Evolutionary conservation across 2,113 vertebrate genomes (phyloP).

Genomic region (Natator depressus): DNA sequence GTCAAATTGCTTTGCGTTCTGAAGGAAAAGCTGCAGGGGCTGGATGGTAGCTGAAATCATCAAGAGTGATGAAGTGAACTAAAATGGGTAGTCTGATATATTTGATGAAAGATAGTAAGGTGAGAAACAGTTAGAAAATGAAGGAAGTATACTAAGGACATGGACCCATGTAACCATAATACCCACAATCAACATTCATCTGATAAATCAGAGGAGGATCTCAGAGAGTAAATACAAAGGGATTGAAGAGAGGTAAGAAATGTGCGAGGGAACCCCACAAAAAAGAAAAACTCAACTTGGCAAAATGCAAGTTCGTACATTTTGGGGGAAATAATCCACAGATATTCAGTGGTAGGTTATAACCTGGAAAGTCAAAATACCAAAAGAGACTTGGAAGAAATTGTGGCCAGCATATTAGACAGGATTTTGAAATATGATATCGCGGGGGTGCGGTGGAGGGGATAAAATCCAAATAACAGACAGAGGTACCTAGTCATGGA

Average conservation of each 20-base stretch:
- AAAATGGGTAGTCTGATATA: not conserved
- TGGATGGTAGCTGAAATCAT: not conserved
- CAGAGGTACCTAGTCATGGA: not conserved
- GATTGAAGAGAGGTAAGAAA: not conserved
- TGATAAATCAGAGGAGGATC: not conserved
- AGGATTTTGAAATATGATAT: not conserved
- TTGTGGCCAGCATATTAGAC: not conserved
- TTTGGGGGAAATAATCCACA: not conserved
- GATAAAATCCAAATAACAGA: conserved; percentile 13
- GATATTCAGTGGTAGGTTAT: not conserved
- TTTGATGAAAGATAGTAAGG: conserved; percentile 8
- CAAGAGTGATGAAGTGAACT: not conserved
- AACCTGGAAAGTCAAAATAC: not conserved
- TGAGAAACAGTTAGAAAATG: not conserved
- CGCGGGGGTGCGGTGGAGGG: not conserved
- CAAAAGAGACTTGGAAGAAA: not conserved
- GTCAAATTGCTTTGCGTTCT: not conserved
- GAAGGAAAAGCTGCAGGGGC: not conserved
- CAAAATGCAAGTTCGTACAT: not conserved
- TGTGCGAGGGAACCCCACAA: not conserved
- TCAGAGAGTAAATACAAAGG: not conserved
- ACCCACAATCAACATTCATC: not conserved
- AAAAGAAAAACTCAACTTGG: not conserved
- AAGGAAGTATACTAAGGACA: conserved; percentile 5
- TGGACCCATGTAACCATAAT: not conserved